Base-by-base conservation (phyloP, 1,140 invertebrate species). In the Dinoponera quadriceps region DNA sequence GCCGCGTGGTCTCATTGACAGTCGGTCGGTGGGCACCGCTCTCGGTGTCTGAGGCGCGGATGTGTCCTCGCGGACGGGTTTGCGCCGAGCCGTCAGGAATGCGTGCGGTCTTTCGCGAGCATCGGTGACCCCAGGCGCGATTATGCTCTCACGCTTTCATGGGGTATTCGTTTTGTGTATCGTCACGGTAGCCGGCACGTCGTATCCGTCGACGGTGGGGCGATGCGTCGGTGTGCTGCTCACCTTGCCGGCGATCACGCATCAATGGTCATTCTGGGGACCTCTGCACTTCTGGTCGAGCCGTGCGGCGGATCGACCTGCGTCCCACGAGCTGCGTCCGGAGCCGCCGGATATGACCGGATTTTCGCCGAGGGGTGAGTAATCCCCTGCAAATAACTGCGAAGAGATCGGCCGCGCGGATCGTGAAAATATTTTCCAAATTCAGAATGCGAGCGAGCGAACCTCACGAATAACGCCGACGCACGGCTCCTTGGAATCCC, bases 211-310 rank as follows among this genome's bases (percentile, higher is more conserved):
- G 75, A 22, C 65, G 75, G 33, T 22, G 44, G 7, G n/a, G 11
- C 60, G 33, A 25, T 66, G 54, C n/a, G 38, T 55, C 44, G 72
- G 69, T 66, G 48, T 65, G 49, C n/a, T 88, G 25, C 54, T 88
- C 68, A 54, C 48, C 44, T 77, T 82, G 14, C 85, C 86, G 29
- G 29, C n/a, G 16, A 81, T 18, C 44, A 74, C 85, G 27, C 81
- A 87, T 22, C 85, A 88, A 60, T 88, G 85, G 86, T 87, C 71
- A 11, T 27, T 88, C 38, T 16, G 75, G 13, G 82, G 82, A 13
- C 18, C n/a, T n/a, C n/a, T 86, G 55, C 57, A 74, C 25, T n/a
- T 77, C 13, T 88, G 86, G 86, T 25, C 71, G 55, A 54, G 25
- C 27, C 73, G 63, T 5, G 25, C 14, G 9, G 13, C 18, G 9